Conservation (phyloP, 2,797 vertebrate species). For the Sebastes glaucus region DNA sequence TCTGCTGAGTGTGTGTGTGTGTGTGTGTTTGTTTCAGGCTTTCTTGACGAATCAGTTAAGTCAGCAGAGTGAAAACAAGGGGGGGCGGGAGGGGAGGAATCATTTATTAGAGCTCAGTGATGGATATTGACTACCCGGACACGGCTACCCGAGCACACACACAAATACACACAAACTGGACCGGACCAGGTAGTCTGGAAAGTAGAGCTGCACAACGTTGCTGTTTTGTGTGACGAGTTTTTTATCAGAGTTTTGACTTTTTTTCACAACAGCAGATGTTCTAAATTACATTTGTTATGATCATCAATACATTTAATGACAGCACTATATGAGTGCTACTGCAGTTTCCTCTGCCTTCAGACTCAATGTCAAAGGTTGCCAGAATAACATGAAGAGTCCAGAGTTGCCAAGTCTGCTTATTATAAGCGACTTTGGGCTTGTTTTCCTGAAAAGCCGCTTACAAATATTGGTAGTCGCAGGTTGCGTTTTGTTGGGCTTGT, state of each 20-base stretch:
- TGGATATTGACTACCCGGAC: slow-evolving; percentile 35
- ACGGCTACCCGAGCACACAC: not conserved
- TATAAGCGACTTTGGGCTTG: no score
- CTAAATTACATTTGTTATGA: not conserved
- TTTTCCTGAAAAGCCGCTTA: no score
- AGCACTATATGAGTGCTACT: not conserved
- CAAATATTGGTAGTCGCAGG: no score
- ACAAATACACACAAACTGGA: not conserved
- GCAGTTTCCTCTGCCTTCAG: not conserved
- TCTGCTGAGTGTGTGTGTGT: slow-evolving; percentile 33
- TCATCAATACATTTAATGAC: not conserved
- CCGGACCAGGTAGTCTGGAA: not conserved
- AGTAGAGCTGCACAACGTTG: not conserved
- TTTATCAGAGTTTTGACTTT: no score
- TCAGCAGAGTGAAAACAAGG: slow-evolving; percentile 42
- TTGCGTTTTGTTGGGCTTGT: no score
- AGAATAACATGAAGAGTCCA: not conserved
- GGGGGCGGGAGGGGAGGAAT: not conserved
- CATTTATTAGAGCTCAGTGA: slow-evolving; percentile 46
- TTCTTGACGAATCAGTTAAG: slow-evolving; percentile 42
- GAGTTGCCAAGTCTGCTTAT: no score
- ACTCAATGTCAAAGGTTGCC: not conserved
- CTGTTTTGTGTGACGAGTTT: not conserved
- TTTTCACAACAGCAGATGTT: not conserved
- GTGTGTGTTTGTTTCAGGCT: slow-evolving; percentile 22